A percentile compares a stretch with the other conserved stretches of the same genome.
These are phyloP conservation scores for Thymelicus lineola DNA, from an alignment of 2,888 invertebrate genomes.

Conservation along the genomic window DNA sequence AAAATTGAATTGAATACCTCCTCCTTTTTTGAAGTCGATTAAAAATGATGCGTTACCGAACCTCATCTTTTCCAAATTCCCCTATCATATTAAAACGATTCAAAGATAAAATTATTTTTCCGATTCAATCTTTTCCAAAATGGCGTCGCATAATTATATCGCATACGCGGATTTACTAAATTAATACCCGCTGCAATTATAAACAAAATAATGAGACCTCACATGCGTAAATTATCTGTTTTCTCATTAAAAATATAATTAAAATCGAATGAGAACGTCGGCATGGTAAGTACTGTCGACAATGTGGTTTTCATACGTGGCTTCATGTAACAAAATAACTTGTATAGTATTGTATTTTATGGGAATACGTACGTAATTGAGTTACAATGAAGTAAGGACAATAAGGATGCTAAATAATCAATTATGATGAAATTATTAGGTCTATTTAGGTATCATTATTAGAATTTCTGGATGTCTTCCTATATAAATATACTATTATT, in stretches of 20 bases:
- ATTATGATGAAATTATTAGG: too few relatives aligned
- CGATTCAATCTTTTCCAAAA: constrained; percentile 2
- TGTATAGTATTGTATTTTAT: not conserved
- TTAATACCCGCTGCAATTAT: constrained; percentile 36
- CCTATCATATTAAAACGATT: not conserved
- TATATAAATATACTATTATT: too few relatives aligned
- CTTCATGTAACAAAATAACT: constrained; percentile 2
- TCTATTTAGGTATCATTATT: too few relatives aligned
- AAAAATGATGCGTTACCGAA: too few relatives aligned
- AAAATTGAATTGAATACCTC: too few relatives aligned
- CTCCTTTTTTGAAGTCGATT: too few relatives aligned
- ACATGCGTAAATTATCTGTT: constrained; percentile 34
- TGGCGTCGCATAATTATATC: constrained; percentile 4
- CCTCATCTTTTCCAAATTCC: too few relatives aligned
- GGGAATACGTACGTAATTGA: too few relatives aligned
- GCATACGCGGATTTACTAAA: constrained; percentile 32
- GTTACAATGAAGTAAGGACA: too few relatives aligned
- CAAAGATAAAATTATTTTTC: not conserved
- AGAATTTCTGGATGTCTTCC: too few relatives aligned
- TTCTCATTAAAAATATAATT: constrained; percentile 42
- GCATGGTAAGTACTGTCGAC: constrained; percentile 30
- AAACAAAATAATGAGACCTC: constrained; percentile 35
- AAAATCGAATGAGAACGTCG: constrained; percentile 32
- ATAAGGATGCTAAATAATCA: too few relatives aligned
- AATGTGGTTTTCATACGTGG: constrained; percentile 21